phyloP scores from a whole-genome alignment of 2,888 invertebrate species.

The Scaptomyza cyrtandrae region DNA sequence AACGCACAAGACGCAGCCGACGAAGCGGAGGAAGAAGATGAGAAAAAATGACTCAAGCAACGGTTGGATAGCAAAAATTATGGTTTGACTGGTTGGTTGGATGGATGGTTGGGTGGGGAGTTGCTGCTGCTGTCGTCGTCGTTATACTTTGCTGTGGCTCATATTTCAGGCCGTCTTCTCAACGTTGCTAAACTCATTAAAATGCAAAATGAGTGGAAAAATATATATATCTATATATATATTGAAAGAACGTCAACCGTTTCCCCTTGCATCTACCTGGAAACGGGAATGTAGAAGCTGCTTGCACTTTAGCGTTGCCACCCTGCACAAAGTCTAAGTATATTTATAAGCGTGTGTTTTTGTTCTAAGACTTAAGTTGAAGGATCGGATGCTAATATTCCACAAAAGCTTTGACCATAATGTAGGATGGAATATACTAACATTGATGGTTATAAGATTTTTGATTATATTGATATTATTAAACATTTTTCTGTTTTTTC shows the following conservation, averaged over 20 bases:
- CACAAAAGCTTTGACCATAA: too few species aligned
- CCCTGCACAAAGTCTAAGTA: too few species aligned
- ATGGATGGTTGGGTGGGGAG: constrained; percentile 3
- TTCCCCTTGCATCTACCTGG: neutral
- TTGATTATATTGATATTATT: too few species aligned
- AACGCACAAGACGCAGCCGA: neutral
- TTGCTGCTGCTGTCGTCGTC: constrained; percentile 32
- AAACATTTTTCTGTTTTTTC: neutral
- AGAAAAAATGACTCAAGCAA: constrained; percentile 10
- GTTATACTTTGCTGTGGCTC: constrained; percentile 31
- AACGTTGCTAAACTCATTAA: constrained; percentile 68
- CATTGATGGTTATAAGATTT: too few species aligned
- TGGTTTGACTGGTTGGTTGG: constrained; percentile 4
- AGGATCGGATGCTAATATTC: too few species aligned
- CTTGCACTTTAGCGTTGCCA: neutral
- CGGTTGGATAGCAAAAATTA: constrained; percentile 50
- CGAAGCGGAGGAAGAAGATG: neutral
- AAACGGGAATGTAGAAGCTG: neutral
- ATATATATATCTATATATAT: constrained; percentile 49
- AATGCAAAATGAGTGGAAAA: constrained; percentile 71
- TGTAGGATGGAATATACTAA: too few species aligned
- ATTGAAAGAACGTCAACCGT: constrained; percentile 34
- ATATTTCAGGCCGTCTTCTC: constrained; percentile 61
- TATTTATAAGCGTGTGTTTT: too few species aligned
- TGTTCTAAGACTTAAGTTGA: too few species aligned